Evolutionary conservation across 1,140 invertebrate genomes (phyloP), one percentile per base, ranked within the genome.

Genomic region (Aricia agestis): DNA sequence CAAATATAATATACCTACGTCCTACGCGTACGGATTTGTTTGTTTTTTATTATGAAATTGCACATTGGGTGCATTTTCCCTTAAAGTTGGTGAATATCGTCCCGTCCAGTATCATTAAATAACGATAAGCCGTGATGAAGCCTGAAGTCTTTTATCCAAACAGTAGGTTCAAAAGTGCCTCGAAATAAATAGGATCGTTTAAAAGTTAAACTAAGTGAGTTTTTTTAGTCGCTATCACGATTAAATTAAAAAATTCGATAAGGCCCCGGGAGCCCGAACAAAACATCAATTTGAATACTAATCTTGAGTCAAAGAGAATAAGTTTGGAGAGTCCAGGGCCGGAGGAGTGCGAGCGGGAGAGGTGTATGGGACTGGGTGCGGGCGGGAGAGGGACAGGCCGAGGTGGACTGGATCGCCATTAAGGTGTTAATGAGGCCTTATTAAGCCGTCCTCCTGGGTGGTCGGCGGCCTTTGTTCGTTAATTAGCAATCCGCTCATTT

Each of bases 381-480:
- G 10, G 18, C 19, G 59, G 7, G 83, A 85, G 76, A 85, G 77
- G 76, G 83, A 81, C 83, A 79, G 80, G 86, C 86, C 83, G 81
- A 82, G 79, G 82, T 82, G 87, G 86, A 90, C 87, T 89, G 84
- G 86, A 90, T 87, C 84, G 82, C 85, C 85, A 88, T 88, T 84
- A 88, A 89, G 86, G 88, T 90, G 88, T 88, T 89, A 90, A 90
- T 90, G 84, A 89, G 86, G 84, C 83, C 86, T 87, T 90, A 90
- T 90, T 88, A 89, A 90, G 88, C 84, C 85, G 85, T 90, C 84
- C 82, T 83, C 83, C 82, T 90, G 88, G 86, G 88, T 90, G 88
- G 88, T 88, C 87, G 74, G 74, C 78, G 70, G 31, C 19, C 77
- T 84, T 85, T 83, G 81, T 85, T 82, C 84, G 86, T 87, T 90